phyloP scores from a whole-genome alignment of 2,113 vertebrate genomes.

The Epinephelus moara region DNA sequence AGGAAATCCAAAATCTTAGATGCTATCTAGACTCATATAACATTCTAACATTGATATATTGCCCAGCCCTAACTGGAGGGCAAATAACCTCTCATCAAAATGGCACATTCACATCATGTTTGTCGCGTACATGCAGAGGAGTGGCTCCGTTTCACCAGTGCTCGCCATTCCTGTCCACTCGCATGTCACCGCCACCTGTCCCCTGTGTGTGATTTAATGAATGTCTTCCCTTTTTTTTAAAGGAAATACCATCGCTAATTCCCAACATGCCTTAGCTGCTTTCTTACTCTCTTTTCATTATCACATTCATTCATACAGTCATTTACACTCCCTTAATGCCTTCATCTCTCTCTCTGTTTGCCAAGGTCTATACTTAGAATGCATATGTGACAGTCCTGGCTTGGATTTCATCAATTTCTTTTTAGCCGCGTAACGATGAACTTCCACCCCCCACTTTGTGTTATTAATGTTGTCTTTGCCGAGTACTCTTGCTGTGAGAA shows the following conservation, averaged over 20 bases:
- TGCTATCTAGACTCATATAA: too few relatives aligned
- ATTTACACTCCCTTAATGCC: constrained; percentile 64
- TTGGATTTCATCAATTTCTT: constrained; percentile 64
- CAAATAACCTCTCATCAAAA: constrained; percentile 50
- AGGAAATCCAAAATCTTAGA: too few relatives aligned
- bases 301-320: constrained; percentile 34
- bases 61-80: too few relatives aligned
- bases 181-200: constrained; percentile 68
- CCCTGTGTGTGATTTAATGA: constrained; percentile 72
- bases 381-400: constrained; percentile 61
- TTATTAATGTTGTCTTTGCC: constrained; percentile 68
- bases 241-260: constrained; percentile 65
- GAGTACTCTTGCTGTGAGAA: constrained; percentile 66
- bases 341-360: constrained; percentile 66
- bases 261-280: constrained; percentile 67
- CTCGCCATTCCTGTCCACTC: constrained; percentile 51
- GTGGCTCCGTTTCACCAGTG: constrained; percentile 44
- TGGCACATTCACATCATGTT: constrained; percentile 44
- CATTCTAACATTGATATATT: too few relatives aligned
- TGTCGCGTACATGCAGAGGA: constrained; percentile 48
- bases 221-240: constrained; percentile 73
- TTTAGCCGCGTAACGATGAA: constrained; percentile 55
- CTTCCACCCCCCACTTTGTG: constrained; percentile 24
- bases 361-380: constrained; percentile 66
- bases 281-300: constrained; percentile 52